Conservation (phyloP, 1,140 invertebrate genomes). For the Tigriopus japonicus region DNA sequence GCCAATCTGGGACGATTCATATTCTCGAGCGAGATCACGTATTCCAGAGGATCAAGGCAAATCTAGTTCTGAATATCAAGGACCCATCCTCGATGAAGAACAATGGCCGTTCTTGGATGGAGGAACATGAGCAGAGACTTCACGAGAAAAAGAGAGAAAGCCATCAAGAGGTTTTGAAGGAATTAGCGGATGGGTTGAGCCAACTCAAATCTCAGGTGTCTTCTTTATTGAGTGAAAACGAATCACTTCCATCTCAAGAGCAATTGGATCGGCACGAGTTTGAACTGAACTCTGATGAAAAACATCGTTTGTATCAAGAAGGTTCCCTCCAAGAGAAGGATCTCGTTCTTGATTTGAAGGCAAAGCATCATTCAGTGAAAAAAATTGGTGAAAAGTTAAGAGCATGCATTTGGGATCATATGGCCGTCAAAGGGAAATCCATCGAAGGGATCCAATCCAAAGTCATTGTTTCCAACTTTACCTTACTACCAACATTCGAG, state of each 20-base stretch:
- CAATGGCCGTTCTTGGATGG: too few species aligned
- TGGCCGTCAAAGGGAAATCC: neutral
- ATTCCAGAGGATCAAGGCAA: too few species aligned
- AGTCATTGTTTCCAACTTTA: neutral
- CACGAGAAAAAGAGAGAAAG: neutral
- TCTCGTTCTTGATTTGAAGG: neutral
- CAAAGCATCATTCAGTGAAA: neutral
- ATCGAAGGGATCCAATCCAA: neutral
- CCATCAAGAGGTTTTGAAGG: neutral
- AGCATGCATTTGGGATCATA: neutral
- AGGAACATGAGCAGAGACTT: too few species aligned
- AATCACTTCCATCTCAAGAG: neutral
- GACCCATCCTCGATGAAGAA: too few species aligned
- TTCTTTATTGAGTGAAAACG: neutral
- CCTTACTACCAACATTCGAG: neutral
- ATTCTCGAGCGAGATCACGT: too few species aligned
- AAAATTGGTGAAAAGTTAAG: neutral
- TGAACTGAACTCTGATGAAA: neutral
- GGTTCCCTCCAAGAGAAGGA: neutral
- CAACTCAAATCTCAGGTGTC: neutral
- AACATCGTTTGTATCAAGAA: neutral
- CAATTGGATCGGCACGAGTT: neutral
- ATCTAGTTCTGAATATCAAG: too few species aligned
- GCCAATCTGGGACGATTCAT: too few species aligned
- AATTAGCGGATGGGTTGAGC: neutral